phyloP scores from a whole-genome alignment of 2,888 invertebrate genomes.

The Andricus quercusramuli region DNA sequence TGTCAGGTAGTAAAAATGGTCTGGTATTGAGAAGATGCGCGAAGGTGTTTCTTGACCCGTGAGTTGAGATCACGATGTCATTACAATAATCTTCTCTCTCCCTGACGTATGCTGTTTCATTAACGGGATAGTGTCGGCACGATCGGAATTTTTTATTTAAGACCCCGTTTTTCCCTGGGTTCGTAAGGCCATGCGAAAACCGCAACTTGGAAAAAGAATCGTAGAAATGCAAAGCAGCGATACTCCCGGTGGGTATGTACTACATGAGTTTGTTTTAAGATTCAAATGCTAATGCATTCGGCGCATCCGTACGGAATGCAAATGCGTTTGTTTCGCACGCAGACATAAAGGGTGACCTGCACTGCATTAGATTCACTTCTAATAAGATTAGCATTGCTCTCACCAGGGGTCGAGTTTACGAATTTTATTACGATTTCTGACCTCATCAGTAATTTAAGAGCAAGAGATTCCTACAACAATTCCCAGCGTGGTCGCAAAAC shows the following conservation, averaged over 20 bases:
- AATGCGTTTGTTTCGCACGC: conserved; percentile 40
- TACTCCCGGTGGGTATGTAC: conserved; percentile 36
- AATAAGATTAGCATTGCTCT: conserved; percentile 37
- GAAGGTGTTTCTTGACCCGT: conserved; percentile 12
- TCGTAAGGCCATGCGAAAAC: conserved; percentile 37
- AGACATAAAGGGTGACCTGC: conserved; percentile 40
- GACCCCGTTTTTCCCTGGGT: conserved; percentile 27
- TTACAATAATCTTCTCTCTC: conserved; percentile 23
- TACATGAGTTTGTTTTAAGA: conserved; percentile 41
- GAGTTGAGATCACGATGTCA: conserved; percentile 13
- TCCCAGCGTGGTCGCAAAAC: neutral
- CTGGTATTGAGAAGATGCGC: neutral
- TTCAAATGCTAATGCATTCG: conserved; percentile 40
- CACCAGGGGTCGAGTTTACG: conserved; percentile 14
- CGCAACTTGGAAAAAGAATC: conserved; percentile 35
- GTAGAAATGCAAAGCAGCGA: conserved; percentile 39
- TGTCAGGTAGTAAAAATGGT: neutral
- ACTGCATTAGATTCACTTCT: conserved; percentile 35
- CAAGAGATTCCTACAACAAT: neutral
- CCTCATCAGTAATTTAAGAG: conserved; percentile 8
- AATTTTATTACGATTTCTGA: conserved; percentile 31
- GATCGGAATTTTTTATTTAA: conserved; percentile 36
- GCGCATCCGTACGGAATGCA: conserved; percentile 41
- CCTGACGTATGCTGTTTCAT: conserved; percentile 19
- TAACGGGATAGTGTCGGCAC: conserved; percentile 25